phyloP scores from a whole-genome alignment of 2,797 vertebrate species.

The Spinus olivaceus region DNA sequence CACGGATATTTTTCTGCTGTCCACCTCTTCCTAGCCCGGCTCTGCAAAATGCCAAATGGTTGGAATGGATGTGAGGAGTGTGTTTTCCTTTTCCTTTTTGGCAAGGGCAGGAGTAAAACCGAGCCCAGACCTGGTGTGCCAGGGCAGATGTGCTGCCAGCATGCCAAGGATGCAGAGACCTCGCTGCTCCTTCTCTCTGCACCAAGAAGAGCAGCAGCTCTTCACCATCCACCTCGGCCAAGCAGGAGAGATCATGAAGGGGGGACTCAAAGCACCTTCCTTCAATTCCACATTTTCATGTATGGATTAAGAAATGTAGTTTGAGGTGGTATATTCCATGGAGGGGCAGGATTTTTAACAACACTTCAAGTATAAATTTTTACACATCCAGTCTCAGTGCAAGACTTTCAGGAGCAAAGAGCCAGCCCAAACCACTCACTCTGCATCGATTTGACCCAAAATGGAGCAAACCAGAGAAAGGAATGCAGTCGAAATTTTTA shows the following conservation, averaged over 20 bases:
- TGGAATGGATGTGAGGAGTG: accelerated
- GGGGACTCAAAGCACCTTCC: not conserved
- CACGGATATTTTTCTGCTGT: not conserved
- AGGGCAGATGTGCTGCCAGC: not conserved
- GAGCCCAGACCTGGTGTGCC: not conserved
- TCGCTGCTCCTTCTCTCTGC: accelerated
- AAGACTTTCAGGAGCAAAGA: not conserved
- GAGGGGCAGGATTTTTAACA: not conserved
- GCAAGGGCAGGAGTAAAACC: not conserved
- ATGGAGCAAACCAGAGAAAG: not conserved
- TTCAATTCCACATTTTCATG: not conserved
- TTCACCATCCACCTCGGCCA: not conserved
- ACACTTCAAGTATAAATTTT: not conserved
- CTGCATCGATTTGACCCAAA: not conserved
- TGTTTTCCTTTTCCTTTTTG: not conserved
- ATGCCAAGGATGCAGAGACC: not conserved
- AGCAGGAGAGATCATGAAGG: not conserved
- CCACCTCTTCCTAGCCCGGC: not conserved
- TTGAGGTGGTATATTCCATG: not conserved
- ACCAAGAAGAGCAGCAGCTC: not conserved
- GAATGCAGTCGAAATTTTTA: accelerated
- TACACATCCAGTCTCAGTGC: not conserved
- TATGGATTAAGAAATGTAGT: not conserved
- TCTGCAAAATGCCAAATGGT: not conserved
- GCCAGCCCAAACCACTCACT: not conserved